Evolutionary conservation across 2,888 invertebrate species (phyloP), one percentile per base, ranked within the genome.

Genomic region (Drosophila cognata): DNA sequence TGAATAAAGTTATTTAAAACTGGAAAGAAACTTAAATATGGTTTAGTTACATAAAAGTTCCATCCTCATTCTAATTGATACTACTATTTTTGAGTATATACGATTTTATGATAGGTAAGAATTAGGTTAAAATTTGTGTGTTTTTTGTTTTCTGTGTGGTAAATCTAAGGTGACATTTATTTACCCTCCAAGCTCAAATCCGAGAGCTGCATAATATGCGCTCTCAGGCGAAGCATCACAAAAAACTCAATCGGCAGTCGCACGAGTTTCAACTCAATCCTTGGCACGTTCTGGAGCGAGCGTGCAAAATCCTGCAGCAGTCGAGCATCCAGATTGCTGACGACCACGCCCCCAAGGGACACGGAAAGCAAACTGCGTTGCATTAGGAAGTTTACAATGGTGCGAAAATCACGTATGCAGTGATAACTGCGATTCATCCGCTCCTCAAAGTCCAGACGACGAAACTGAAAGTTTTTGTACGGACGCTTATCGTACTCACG

Each of bases 401-500:
- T 74, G 28, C 65, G 58, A 48, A 93, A 88, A 65, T 93, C 93
- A 1, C 73, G 50, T 4, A 75, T 65, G 4, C 75, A 67, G 48
- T 84, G 79, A 64, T 86, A 91, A 0, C 16, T 8, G 13, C 93
- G 85, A 5, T 68, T 41, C 71, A 92, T 84, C 48, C 91, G 91
- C 18, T 88, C 48, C 70, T 91, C 88, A 53, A 92, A 92, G 21
- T 87, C 81, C 52, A 78, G 64, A n/a, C 82, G 79, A 33, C 81
- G 79, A 52, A 93, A 87, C 59, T 79, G 68, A 55, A 93, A 92
- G 62, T 87, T 50, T 0, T 62, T 35, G 67, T 91, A 93, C 0
- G 93, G 93, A 2, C 92, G 81, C 36, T 71, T 60, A 57, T 91
- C 92, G 60, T 92, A 92, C 81, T 92, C 92, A 10, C 92, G 88